Conservation (phyloP, 2,113 vertebrate genomes). For the Triplophysa tibetana region DNA sequence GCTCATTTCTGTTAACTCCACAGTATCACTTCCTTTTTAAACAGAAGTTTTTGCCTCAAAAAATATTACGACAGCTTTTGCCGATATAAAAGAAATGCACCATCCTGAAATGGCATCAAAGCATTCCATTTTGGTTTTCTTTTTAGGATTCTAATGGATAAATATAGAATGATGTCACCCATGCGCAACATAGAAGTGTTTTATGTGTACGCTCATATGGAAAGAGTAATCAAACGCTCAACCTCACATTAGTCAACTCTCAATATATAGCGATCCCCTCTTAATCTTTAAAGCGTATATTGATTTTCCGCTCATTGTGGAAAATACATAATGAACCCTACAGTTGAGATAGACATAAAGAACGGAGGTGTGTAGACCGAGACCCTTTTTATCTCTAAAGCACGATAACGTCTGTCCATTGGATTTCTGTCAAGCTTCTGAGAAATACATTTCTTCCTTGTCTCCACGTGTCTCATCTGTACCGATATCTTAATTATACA, state of each 20-base stretch:
- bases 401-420: slow-evolving; percentile 54
- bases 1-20: slow-evolving; percentile 14
- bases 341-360: slow-evolving; percentile 46
- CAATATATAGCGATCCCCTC: slow-evolving; percentile 70
- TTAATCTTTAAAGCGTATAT: slow-evolving; percentile 77
- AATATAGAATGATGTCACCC: slow-evolving; percentile 38
- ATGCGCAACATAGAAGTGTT: slow-evolving; percentile 33
- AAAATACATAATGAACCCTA: slow-evolving; percentile 72
- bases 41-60: not conserved
- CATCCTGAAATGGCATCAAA: not conserved
- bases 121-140: not conserved
- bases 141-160: not conserved
- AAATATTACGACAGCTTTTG: not conserved
- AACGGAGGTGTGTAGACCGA: slow-evolving; percentile 10
- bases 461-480: slow-evolving; percentile 25
- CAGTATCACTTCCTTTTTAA: slow-evolving; percentile 44
- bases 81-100: slow-evolving; percentile 7
- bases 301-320: slow-evolving; percentile 67
- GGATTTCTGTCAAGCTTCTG: slow-evolving; percentile 53
- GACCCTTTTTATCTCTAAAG: slow-evolving; percentile 53
- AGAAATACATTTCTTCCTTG: slow-evolving; percentile 50
- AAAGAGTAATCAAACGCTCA: slow-evolving; percentile 75
- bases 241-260: slow-evolving; percentile 63
- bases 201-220: slow-evolving; percentile 38
- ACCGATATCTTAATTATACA: slow-evolving; percentile 63